Evolutionary conservation across 2,113 vertebrate genomes (phyloP), one percentile per base, ranked within the genome.

Genomic region (Pelmatolapia mariae): DNA sequence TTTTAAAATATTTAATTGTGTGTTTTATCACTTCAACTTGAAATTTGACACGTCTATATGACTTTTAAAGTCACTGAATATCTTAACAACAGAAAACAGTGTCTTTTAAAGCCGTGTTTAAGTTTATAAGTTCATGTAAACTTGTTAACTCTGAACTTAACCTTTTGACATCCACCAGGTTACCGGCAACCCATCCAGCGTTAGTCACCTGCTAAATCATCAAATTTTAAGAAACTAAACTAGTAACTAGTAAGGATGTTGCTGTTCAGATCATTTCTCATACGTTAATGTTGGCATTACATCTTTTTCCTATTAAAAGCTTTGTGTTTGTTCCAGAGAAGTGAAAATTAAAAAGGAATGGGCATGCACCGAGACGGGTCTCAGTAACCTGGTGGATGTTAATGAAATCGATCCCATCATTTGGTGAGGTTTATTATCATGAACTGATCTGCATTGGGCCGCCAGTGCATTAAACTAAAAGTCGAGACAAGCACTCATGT

Each of bases 181-280:
- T 29, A 31, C 73, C 1, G 15, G 45, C 40, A 47, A 78, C 45
- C 45, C 19, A 19, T 78, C 15, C 16, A 31, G 73, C 10, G 26
- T 31, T 31, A 1, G 71, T 47, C 24, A 78, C 24, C 26, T 31
- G 43, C 24, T 13, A 1, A 50, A 78, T 3, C 26, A n/a, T 13
- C 45, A 50, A 5, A 31, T 50, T 50, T 78, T 31, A 47, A 50
- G 43, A 76, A 31, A 50, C 24, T 26, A 3, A 29, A 38, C 31
- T 38, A 38, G 59, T 63, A 66, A 66, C 61, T 66, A 8, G 61
- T 66, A 36, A 29, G 7, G 4, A 76, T 19, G 24, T 31, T 78
- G 26, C 15, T 31, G 10, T 2, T 73, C 68, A 76, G 4, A 19
- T 11, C 4, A 0, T 45, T 43, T 24, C 13, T 16, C 38, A 68